phyloP scores from a whole-genome alignment of 2,888 invertebrate genomes.

The Taenaris catops region DNA sequence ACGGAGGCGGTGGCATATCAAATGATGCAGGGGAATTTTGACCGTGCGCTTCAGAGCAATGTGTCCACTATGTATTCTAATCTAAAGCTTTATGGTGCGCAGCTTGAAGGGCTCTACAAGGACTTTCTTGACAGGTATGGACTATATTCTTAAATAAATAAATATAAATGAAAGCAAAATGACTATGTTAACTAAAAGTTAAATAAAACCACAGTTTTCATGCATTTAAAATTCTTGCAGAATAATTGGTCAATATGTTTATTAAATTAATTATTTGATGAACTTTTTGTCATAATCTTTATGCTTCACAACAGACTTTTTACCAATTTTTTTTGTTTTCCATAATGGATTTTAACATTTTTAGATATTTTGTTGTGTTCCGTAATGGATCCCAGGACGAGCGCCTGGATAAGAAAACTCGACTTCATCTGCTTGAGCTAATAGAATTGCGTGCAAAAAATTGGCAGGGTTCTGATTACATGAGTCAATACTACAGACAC shows the following conservation, averaged over 20 bases:
- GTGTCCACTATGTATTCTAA: constrained; percentile 89
- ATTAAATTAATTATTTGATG: no score
- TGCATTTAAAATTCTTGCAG: no score
- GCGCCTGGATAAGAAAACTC: constrained; percentile 90
- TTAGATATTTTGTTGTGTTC: constrained; percentile 89
- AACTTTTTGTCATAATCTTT: no score
- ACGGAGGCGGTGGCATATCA: constrained; percentile 90
- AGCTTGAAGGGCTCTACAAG: constrained; percentile 90
- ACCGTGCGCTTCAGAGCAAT: constrained; percentile 84
- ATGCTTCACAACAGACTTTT: no score
- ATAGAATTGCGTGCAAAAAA: constrained; percentile 95
- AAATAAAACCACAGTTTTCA: no score
- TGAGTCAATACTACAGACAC: constrained; percentile 90
- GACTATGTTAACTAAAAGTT: no score
- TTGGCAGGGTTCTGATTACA: constrained; percentile 92
- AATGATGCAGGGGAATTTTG: constrained; percentile 87
- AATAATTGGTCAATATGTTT: no score
- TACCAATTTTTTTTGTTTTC: no score
- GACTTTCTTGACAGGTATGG: constrained; percentile 88
- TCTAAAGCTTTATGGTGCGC: constrained; percentile 88
- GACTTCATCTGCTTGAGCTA: constrained; percentile 93
- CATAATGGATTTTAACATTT: no score
- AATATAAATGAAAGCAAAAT: no score
- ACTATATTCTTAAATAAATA: no score
- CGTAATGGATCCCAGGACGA: constrained; percentile 94